Evolutionary conservation across 2,113 vertebrate species (phyloP).

Genomic region (Pseudonaja textilis): DNA sequence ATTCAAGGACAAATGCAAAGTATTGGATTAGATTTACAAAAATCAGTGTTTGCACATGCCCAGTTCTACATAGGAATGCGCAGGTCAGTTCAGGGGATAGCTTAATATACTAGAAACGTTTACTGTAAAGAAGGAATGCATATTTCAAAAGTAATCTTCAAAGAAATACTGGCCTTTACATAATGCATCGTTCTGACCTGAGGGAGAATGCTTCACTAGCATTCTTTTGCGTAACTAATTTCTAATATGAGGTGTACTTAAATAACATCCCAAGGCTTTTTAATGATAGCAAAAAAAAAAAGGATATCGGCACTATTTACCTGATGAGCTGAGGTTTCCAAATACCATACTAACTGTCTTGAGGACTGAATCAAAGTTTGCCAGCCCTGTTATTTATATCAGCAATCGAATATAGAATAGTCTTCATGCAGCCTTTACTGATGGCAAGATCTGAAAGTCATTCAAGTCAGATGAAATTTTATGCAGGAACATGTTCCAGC

Average conservation of each 20-base stretch:
- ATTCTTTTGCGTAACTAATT: background rate
- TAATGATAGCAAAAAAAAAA: background rate
- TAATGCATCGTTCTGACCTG: background rate
- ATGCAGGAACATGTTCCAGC: slow-evolving; percentile 45
- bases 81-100: background rate
- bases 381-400: slow-evolving; percentile 34
- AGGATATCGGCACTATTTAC: background rate
- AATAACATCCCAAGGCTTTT: background rate
- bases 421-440: slow-evolving; percentile 48
- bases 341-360: slow-evolving; percentile 22
- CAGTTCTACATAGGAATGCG: background rate
- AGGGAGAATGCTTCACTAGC: background rate
- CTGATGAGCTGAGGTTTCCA: background rate
- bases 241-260: background rate
- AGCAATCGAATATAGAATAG: slow-evolving; percentile 20
- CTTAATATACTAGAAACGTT: background rate
- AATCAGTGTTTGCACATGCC: background rate
- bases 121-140: background rate
- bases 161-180: background rate
- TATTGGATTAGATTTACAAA: background rate
- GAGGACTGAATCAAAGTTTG: slow-evolving; percentile 15
- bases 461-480: slow-evolving; percentile 31
- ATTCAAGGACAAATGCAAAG: background rate
- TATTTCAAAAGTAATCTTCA: background rate
- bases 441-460: slow-evolving; percentile 51